Conservation (phyloP, 1,140 invertebrate species). For the Leptopilina clavipes region DNA sequence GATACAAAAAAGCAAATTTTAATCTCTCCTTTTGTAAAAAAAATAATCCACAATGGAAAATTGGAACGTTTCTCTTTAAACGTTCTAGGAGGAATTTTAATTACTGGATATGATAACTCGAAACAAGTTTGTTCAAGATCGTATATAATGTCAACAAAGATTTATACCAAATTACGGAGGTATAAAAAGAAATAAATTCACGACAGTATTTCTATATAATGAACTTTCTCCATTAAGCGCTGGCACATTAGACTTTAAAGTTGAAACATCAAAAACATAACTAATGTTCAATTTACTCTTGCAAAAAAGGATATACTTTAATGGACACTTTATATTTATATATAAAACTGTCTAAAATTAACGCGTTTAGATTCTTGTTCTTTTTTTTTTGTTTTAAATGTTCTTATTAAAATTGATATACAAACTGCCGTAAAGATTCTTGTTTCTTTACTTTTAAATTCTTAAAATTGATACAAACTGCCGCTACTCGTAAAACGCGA, state of each 20-base stretch:
- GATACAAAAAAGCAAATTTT: too few species aligned
- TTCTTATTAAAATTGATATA: too few species aligned
- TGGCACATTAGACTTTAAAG: not conserved
- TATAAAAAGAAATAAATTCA: not conserved
- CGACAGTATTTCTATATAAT: not conserved
- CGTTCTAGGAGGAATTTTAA: not conserved
- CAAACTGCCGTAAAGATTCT: too few species aligned
- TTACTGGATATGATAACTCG: not conserved
- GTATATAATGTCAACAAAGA: conserved; percentile 9
- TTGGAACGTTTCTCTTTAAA: not conserved
- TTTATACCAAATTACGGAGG: not conserved
- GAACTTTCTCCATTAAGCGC: not conserved
- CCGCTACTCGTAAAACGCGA: too few species aligned
- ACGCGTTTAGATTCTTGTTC: too few species aligned
- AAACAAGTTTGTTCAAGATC: not conserved
- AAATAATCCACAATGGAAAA: not conserved
- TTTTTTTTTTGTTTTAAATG: too few species aligned
- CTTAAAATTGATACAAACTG: too few species aligned
- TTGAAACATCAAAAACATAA: conserved; percentile 3
- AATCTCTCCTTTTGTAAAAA: too few species aligned
- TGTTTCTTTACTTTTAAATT: too few species aligned
- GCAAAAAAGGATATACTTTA: not conserved
- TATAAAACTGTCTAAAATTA: not conserved
- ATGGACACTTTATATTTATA: not conserved
- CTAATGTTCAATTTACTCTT: conserved; percentile 2